Conservation (phyloP, 2,113 vertebrate genomes). For the Pollimyrus isidori region DNA sequence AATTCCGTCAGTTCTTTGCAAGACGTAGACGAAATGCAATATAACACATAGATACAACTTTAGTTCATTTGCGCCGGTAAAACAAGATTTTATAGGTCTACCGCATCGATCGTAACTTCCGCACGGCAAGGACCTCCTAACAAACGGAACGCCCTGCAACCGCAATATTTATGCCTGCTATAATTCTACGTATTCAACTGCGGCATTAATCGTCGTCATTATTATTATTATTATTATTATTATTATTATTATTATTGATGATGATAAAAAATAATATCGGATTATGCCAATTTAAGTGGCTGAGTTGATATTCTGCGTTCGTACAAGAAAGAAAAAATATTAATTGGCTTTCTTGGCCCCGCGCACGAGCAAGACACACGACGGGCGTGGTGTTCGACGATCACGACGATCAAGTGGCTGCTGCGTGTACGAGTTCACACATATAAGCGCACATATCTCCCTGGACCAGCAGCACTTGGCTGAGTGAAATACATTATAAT, state of each 20-base stretch:
- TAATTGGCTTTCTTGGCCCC: no score
- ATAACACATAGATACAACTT: background rate
- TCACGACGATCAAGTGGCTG: background rate
- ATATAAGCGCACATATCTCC: background rate
- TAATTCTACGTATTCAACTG: background rate
- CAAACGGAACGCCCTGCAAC: background rate
- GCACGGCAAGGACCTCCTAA: background rate
- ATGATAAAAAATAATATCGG: background rate
- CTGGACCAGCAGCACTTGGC: background rate
- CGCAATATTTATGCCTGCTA: background rate
- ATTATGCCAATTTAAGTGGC: background rate
- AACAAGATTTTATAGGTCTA: slow-evolving; percentile 1
- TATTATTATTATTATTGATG: background rate
- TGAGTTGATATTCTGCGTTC: background rate
- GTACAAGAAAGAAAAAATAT: background rate
- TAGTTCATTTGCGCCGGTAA: background rate
- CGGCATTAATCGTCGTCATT: background rate
- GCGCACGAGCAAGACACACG: no score
- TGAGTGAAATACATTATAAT: background rate
- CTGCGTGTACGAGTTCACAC: background rate
- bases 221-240: background rate
- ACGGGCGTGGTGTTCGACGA: no score
- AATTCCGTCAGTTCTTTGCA: background rate
- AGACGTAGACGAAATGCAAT: background rate
- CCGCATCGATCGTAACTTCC: background rate